phyloP scores from a whole-genome alignment of 2,888 invertebrate genomes.

The Amblyjoppa fuscipennis region DNA sequence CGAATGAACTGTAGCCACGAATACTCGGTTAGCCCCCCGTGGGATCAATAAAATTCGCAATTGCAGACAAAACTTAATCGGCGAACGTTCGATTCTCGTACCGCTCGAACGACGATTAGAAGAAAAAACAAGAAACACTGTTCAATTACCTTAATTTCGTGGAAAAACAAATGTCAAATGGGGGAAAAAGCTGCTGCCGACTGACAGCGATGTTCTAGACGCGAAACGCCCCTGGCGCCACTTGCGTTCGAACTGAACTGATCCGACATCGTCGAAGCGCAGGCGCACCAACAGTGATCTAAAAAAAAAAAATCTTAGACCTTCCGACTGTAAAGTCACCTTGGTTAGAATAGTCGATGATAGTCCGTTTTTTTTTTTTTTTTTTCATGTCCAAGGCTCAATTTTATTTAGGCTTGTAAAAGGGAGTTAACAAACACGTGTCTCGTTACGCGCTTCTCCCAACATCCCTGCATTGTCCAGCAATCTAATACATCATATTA shows the following conservation, averaged over 20 bases:
- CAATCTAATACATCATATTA: slow-evolving; percentile 64
- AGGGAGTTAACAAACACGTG: slow-evolving; percentile 16
- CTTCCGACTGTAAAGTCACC: background rate
- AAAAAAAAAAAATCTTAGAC: background rate
- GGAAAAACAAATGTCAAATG: slow-evolving; percentile 64
- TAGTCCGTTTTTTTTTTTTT: too few relatives aligned
- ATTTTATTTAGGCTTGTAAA: slow-evolving; percentile 10
- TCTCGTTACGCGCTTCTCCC: slow-evolving; percentile 21
- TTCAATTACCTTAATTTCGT: slow-evolving; percentile 65
- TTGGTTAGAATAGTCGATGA: background rate
- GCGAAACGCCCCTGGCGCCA: slow-evolving; percentile 66
- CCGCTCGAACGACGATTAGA: background rate
- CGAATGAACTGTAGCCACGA: slow-evolving; percentile 44
- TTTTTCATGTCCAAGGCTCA: background rate
- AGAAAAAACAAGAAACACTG: background rate
- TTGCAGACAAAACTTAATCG: background rate
- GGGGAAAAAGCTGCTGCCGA: slow-evolving; percentile 66
- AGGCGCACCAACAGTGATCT: background rate
- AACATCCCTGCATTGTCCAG: slow-evolving; percentile 69
- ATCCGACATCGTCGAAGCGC: background rate
- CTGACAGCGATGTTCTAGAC: slow-evolving; percentile 65
- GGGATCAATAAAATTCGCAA: slow-evolving; percentile 17
- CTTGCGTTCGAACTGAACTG: slow-evolving; percentile 29
- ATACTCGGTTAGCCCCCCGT: slow-evolving; percentile 12
- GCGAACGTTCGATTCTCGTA: background rate